Conservation (phyloP, 2,888 invertebrate species). For the Masnerella sp. region DNA sequence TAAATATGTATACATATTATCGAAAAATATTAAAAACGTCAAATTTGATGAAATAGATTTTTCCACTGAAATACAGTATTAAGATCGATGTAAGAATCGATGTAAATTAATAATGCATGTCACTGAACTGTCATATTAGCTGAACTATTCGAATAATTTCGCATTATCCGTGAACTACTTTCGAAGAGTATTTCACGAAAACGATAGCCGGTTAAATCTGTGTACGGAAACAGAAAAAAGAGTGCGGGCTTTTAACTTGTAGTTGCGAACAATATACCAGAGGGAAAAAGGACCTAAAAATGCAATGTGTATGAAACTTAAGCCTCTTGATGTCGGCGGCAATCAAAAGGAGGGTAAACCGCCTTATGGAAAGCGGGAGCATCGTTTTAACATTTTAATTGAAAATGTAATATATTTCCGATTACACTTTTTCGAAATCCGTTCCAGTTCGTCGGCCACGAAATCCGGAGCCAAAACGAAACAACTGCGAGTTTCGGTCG, state of each 20-base stretch:
- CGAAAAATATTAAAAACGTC: too few relatives aligned
- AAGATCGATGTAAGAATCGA: too few relatives aligned
- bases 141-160: constrained; percentile 24
- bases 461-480: too few relatives aligned
- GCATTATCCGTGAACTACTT: constrained; percentile 29
- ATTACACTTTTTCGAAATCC: constrained; percentile 4
- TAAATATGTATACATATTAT: too few relatives aligned
- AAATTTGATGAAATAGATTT: too few relatives aligned
- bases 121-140: constrained; percentile 12
- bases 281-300: constrained; percentile 33
- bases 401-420: constrained; percentile 60
- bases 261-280: constrained; percentile 40
- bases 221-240: constrained; percentile 25
- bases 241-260: constrained; percentile 40
- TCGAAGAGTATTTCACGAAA: constrained; percentile 14
- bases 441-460: too few relatives aligned
- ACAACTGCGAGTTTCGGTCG: too few relatives aligned
- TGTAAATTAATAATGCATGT: too few relatives aligned
- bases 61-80: too few relatives aligned
- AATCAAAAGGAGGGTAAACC: constrained; percentile 45
- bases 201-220: constrained; percentile 37
- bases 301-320: constrained; percentile 70
- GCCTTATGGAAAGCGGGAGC: constrained; percentile 29
- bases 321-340: constrained; percentile 60
- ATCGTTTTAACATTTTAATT: constrained; percentile 48